Base-by-base conservation (phyloP, 1,140 invertebrate species). In the Brachionus angularis region DNA sequence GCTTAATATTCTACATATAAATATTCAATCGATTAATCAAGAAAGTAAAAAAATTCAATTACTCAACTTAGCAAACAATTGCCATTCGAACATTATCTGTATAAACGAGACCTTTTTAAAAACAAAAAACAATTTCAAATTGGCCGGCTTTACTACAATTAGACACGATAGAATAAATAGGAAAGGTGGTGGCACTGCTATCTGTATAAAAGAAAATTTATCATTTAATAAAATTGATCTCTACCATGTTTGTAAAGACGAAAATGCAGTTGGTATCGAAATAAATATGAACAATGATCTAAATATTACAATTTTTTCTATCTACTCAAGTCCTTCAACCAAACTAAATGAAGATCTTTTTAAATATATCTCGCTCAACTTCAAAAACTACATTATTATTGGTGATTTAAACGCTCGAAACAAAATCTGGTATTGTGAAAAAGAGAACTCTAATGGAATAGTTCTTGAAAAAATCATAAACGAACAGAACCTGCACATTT, bases 191-290 rank as follows among this genome's bases (percentile, higher is more conserved):
- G 49, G 49, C 27, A 10, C 49, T 1, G 49, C 49, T 29, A 5
- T 52, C 16, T 52, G 49, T 27, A 52, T 29, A 7, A 52, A 52
- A 52, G 14, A 27, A 5, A 27, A 52, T 29, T 29, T 55, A 33
- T 5, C 16, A 34, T 33, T 10, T 18, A 33, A 33, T n/a, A 31
- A 55, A 18, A 55, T 55, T 5, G 10, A 34, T 16, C 10, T 55
- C 4, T 16, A 34, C 21, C 10, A 55, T 29, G 34, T 34, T 55
- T 18, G 8, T 34, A 55, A n/a, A 33, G n/a, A 33, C 14, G 52
- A 55, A 12, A 18, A 55, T n/a, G 52, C 52, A 7, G 33, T 55
- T 33, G 52, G 52, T n/a, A 29, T 55, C 16, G 52, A 55, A 55
- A 55, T 55, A 16, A 34, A 14, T n/a, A 16, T 18, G n/a, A n/a